Evolutionary conservation across 2,888 invertebrate species (phyloP), one percentile per base, ranked within the genome.

Genomic region (Cheilosia scutellata): DNA sequence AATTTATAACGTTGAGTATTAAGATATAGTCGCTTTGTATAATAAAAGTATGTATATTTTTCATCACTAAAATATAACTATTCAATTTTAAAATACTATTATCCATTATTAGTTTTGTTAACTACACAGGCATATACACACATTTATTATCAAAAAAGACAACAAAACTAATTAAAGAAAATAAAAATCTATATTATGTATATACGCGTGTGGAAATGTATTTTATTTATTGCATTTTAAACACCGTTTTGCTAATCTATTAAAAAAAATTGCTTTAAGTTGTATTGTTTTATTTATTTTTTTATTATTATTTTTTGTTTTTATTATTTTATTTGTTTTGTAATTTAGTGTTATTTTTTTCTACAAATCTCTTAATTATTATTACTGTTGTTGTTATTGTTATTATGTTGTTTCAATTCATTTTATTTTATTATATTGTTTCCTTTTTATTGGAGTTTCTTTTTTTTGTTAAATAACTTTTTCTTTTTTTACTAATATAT

Each of bases 81-180:
- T 55, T 82, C 9, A 71, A 77, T 71, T 78, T 72, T 31, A 71
- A 72, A 72, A 82, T 72, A 65, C 65, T 72, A 65, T 63, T 63
- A n/a, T 20, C 27, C 3, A 49, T 60, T 49, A 27, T 60, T 1
- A 62, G 37, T 9, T 49, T 37, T 92, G 92, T 93, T 93, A 92
- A 92, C 93, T 92, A 90, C 90, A 89, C 89, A 72, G 91, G 93
- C 93, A 91, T 92, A 93, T 93, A 93, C 93, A 93, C 93, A 93
- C 93, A 93, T 93, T 91, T 91, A 90, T 91, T 37, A 42, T 58
- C 20, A 42, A 68, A 57, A 44, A n/a, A 29, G 29, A 44, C 44
- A 53, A 44, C 13, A 37, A 42, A 40, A 66, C n/a, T 2, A 2
- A 55, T 49, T 13, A 66, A 51, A 37, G 5, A 47, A 71, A 80